Evolutionary conservation across 2,797 vertebrate species (phyloP).

Genomic region (Myotis vivesi): DNA sequence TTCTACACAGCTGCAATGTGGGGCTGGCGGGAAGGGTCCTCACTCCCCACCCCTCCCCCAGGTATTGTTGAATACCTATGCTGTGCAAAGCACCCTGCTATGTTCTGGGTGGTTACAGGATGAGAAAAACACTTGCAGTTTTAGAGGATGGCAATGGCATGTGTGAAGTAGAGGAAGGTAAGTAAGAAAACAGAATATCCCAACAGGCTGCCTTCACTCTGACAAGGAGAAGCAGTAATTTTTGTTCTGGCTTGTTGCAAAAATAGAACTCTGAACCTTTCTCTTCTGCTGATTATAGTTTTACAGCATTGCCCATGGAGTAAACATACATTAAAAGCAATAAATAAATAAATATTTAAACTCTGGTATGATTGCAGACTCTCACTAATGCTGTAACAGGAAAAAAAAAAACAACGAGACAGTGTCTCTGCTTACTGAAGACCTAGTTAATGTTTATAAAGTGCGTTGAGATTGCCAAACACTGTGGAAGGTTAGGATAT

Average conservation of each 20-base stretch:
- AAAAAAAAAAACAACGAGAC: background rate
- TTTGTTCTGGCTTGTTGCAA: background rate
- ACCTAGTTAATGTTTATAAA: conserved; percentile 58
- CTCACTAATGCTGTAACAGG: background rate
- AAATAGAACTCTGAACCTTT: conserved; percentile 18
- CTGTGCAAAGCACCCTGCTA: background rate
- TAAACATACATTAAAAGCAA: conserved; percentile 46
- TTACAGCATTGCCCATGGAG: conserved; percentile 19
- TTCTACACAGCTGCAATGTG: background rate
- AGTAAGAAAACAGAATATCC: background rate
- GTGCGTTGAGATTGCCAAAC: conserved; percentile 11
- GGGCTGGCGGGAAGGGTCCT: too few species aligned
- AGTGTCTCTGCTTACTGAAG: conserved; percentile 15
- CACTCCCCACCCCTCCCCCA: background rate
- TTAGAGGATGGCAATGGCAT: background rate
- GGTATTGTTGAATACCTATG: background rate
- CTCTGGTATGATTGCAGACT: conserved; percentile 15
- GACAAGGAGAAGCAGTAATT: background rate
- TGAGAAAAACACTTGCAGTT: background rate
- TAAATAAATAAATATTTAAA: conserved; percentile 52
- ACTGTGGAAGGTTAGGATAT: background rate
- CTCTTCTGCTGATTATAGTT: conserved; percentile 35
- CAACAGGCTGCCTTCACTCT: background rate
- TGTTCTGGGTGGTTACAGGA: background rate
- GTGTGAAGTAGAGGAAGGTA: background rate